phyloP scores from a whole-genome alignment of 2,888 invertebrate species.

The Acrocyrtus sp. region DNA sequence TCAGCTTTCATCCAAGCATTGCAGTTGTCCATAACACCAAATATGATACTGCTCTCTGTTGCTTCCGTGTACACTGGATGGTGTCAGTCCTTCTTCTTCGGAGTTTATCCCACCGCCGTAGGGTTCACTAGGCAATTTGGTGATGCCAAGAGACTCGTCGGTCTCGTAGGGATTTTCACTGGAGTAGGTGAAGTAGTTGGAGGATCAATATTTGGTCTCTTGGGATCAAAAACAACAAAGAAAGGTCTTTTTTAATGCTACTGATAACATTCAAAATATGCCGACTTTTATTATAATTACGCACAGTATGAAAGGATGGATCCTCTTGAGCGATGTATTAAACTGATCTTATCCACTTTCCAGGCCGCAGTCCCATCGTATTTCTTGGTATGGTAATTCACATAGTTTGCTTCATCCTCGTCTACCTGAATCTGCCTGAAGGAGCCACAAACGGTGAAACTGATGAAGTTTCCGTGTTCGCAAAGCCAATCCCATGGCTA shows the following conservation, averaged over 20 bases:
- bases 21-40: constrained; percentile 79
- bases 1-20: constrained; percentile 81
- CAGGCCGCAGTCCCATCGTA: constrained; percentile 84
- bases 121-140: constrained; percentile 81
- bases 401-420: constrained; percentile 81
- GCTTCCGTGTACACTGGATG: constrained; percentile 76
- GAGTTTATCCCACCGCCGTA: constrained; percentile 88
- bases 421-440: constrained; percentile 89
- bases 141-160: constrained; percentile 85
- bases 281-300: not conserved
- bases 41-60: constrained; percentile 86
- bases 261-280: not conserved
- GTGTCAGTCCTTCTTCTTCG: constrained; percentile 93
- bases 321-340: no score
- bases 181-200: constrained; percentile 93
- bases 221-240: constrained; percentile 83
- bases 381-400: constrained; percentile 87
- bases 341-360: not conserved
- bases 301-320: not conserved
- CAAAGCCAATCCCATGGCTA: constrained; percentile 53
- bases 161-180: constrained; percentile 86
- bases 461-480: constrained; percentile 65
- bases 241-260: constrained; percentile 49
- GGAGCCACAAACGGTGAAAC: constrained; percentile 80
- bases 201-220: constrained; percentile 89